Evolutionary conservation across 2,113 vertebrate genomes (phyloP).

Genomic region (Ctenomys sociabilis): DNA sequence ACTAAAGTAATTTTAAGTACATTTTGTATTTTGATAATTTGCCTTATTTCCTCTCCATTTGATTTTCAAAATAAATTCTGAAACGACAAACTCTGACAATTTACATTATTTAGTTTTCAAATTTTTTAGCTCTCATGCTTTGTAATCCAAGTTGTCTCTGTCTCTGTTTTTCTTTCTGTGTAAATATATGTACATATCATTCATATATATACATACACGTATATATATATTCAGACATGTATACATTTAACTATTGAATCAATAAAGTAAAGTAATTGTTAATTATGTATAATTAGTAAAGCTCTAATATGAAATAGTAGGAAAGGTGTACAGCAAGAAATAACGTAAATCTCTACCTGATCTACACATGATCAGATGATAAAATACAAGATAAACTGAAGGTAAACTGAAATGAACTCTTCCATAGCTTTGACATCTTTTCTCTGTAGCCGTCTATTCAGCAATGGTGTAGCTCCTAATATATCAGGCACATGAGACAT

Average conservation of each 20-base stretch:
- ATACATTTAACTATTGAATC: conserved; percentile 2
- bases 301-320: background rate
- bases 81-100: conserved; percentile 33
- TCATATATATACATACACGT: background rate
- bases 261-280: background rate
- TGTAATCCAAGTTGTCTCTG: background rate
- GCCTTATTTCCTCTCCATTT: background rate
- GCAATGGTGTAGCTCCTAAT: background rate
- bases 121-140: conserved; percentile 48
- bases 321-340: conserved; percentile 12
- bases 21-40: background rate
- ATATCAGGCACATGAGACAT: conserved; percentile 12
- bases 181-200: background rate
- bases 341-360: background rate
- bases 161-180: background rate
- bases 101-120: background rate
- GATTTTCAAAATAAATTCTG: conserved; percentile 22
- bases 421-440: background rate
- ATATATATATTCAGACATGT: background rate
- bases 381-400: conserved; percentile 1
- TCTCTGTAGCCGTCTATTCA: background rate
- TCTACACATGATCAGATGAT: background rate
- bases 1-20: background rate
- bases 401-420: background rate
- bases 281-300: conserved; percentile 20